Evolutionary conservation across 2,797 vertebrate genomes (phyloP).

Genomic region (Netta rufina): DNA sequence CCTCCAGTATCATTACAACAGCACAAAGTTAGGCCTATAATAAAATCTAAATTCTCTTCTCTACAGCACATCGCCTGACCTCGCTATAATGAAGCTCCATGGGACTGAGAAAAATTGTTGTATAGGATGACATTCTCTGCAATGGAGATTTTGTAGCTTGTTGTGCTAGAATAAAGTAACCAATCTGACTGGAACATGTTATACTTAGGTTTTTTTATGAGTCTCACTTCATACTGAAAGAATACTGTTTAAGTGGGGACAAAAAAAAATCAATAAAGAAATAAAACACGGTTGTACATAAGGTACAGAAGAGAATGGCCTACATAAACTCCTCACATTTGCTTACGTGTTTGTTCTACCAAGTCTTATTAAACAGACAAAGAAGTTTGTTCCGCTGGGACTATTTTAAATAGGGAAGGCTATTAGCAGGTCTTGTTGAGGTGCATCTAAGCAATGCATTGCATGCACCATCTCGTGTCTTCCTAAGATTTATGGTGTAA

Average conservation of each 20-base stretch:
- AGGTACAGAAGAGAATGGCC: not conserved
- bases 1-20: slow-evolving; percentile 42
- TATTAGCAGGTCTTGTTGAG: not conserved
- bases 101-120: slow-evolving; percentile 39
- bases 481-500: not conserved
- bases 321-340: not conserved
- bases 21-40: not conserved
- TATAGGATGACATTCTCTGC: not conserved
- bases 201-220: not conserved
- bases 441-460: not conserved
- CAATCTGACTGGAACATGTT: not conserved
- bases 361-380: not conserved
- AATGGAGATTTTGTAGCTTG: not conserved
- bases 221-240: not conserved
- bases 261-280: slow-evolving; percentile 35
- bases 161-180: not conserved
- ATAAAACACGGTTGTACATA: slow-evolving; percentile 6
- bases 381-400: not conserved
- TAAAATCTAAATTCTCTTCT: slow-evolving; percentile 52
- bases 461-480: not conserved
- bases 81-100: slow-evolving; percentile 39
- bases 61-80: not conserved
- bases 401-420: not conserved
- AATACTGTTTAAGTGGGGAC: not conserved
- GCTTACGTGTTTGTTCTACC: not conserved